Conservation (phyloP, 2,797 vertebrate genomes). For the Eurystomus glaucurus region DNA sequence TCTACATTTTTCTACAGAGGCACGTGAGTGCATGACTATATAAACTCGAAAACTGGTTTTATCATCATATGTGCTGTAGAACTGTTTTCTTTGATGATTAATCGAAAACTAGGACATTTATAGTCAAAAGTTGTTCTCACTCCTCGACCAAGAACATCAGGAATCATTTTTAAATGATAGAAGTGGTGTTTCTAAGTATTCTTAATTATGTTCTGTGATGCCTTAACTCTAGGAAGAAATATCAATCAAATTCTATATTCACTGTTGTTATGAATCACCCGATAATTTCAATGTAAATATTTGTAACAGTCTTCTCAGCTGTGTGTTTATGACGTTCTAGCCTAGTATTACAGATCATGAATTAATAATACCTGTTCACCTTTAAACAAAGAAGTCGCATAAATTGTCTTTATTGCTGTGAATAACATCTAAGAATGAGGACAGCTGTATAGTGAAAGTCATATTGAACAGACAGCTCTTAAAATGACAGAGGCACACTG, state of each 20-base stretch:
- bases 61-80: not conserved
- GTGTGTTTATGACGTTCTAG: not conserved
- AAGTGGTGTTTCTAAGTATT: not conserved
- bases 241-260: not conserved
- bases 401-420: not conserved
- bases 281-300: not conserved
- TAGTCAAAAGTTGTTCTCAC: not conserved
- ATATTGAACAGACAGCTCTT: not conserved
- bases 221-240: not conserved
- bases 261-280: not conserved
- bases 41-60: not conserved
- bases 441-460: not conserved
- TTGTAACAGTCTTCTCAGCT: not conserved
- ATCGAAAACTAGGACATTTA: not conserved
- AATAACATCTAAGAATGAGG: not conserved
- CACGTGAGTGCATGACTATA: not conserved
- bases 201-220: not conserved
- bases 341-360: not conserved
- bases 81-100: not conserved
- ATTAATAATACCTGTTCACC: not conserved
- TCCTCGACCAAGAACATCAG: not conserved
- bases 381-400: not conserved
- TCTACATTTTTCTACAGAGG: not conserved
- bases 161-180: not conserved
- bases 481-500: not conserved